These are phyloP conservation scores for Typhlichthys subterraneus DNA, from an alignment of 2,797 vertebrate species.

Conservation along the genomic window DNA sequence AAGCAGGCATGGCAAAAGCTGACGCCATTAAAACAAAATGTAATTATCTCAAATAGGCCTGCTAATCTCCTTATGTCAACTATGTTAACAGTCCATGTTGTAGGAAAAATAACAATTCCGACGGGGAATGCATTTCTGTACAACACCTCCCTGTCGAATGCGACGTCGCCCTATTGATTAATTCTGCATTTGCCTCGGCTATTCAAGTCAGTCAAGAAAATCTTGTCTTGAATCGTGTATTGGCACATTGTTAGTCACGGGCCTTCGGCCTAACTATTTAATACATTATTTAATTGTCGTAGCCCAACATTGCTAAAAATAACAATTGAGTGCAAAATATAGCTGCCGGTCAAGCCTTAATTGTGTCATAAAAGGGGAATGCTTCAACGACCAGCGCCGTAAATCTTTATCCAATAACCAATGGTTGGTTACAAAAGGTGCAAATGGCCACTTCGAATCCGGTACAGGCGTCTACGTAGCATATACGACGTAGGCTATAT, in stretches of 20 bases:
- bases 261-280: constrained; percentile 37
- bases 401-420: constrained; percentile 15
- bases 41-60: too few species aligned
- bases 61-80: too few species aligned
- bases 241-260: constrained; percentile 17
- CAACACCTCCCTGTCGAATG: constrained; percentile 26
- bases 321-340: constrained; percentile 39
- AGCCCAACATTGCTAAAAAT: constrained; percentile 48
- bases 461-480: too few species aligned
- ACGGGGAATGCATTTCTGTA: too few species aligned
- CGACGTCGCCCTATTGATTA: constrained; percentile 58
- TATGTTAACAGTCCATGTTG: too few species aligned
- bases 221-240: constrained; percentile 1
- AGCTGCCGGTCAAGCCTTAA: constrained; percentile 46
- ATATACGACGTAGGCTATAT: too few species aligned
- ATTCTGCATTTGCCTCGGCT: constrained; percentile 36
- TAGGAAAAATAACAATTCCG: too few species aligned
- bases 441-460: too few species aligned
- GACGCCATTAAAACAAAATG: too few species aligned
- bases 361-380: constrained; percentile 19
- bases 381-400: constrained; percentile 3
- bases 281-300: constrained; percentile 55
- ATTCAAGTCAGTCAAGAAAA: not conserved
- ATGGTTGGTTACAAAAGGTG: not conserved
- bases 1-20: too few species aligned